Evolutionary conservation across 64 coral and sea anemone species (phyloP), one percentile per base, ranked within the genome.

Genomic region (Astreopora myriophthalma): DNA sequence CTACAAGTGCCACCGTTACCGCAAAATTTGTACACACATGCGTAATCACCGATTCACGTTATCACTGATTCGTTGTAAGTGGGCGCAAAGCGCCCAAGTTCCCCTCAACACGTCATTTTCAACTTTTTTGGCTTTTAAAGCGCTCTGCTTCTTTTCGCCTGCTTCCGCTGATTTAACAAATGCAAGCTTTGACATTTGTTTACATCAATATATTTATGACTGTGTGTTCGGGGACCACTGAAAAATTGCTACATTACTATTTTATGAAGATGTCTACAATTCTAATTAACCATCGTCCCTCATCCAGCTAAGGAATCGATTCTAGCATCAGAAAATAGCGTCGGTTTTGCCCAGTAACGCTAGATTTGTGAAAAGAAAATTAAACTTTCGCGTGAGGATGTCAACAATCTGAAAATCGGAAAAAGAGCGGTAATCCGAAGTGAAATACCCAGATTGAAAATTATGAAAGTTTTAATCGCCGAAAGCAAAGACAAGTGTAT

Each of bases 191-290:
- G 19, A 73, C 87, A 73, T 84, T 60, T 94, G 95, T 97, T 97
- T 97, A 87, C 80, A 40, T 85, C 91, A 97, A 97, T 97, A 92
- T 97, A 97, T 97, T 93, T 89, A 90, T 80, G 80, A 92, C 89
- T 77, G 71, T 73, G 81, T 88, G 61, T 34, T 87, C 81, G 73
- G 69, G 51, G 86, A 86, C 95, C 95, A 91, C 83, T 90, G 80
- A 83, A 83, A 55, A 87, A 94, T 76, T 87, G 65, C 20, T 30
- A 51, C 87, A 97, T 97, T 86, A 97, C 88, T 97, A 93, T 97
- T 94, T 93, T 71, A 97, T 97, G 87, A 90, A 67, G 44, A 48
- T 24, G 62, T 60, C 91, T 48, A 74, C 64, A 79, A 97, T 97
- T 71, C 71, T 97, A 94, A 97, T 97, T 94, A 83, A 83, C 79